Evolutionary conservation across 2,888 invertebrate genomes (phyloP).

Genomic region (Agrenia bidenticulata): DNA sequence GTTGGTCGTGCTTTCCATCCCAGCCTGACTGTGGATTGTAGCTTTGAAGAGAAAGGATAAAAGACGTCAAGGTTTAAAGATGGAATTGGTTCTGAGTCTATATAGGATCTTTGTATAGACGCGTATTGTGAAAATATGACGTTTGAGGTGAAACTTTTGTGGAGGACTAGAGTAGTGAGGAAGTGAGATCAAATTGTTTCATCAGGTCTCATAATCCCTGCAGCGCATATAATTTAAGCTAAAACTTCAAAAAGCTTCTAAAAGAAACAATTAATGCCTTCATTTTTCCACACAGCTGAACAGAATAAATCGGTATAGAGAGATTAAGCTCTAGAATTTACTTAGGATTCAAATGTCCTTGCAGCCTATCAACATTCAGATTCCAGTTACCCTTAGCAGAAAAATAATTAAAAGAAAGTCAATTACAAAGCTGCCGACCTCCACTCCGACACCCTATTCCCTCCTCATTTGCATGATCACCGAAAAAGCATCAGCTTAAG

Average conservation of each 20-base stretch:
- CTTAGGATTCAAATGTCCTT: slow-evolving; percentile 43
- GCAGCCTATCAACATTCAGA: slow-evolving; percentile 47
- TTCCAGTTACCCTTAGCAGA: slow-evolving; percentile 39
- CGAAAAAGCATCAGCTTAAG: slow-evolving; percentile 52
- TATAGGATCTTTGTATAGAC: too few species aligned
- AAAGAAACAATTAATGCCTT: slow-evolving; percentile 54
- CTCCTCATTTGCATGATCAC: slow-evolving; percentile 53
- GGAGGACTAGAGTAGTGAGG: slow-evolving; percentile 18
- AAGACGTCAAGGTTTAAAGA: too few species aligned
- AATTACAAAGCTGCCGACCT: slow-evolving; percentile 51
- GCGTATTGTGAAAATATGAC: slow-evolving; percentile 28
- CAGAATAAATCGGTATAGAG: slow-evolving; percentile 51
- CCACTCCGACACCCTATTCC: slow-evolving; percentile 47
- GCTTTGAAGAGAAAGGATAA: too few species aligned
- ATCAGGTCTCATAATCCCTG: slow-evolving; percentile 53
- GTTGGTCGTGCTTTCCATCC: too few species aligned
- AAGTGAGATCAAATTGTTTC: slow-evolving; percentile 53
- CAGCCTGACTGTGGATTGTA: too few species aligned
- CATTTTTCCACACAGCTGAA: slow-evolving; percentile 53
- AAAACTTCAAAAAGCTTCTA: slow-evolving; percentile 51
- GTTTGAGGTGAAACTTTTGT: slow-evolving; percentile 40
- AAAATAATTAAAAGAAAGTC: slow-evolving; percentile 54
- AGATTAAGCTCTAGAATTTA: slow-evolving; percentile 23
- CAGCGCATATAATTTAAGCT: slow-evolving; percentile 53
- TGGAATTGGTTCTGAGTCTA: too few species aligned